Base-by-base conservation (phyloP, 2,888 invertebrate species). In the Phaedon cochleariae region DNA sequence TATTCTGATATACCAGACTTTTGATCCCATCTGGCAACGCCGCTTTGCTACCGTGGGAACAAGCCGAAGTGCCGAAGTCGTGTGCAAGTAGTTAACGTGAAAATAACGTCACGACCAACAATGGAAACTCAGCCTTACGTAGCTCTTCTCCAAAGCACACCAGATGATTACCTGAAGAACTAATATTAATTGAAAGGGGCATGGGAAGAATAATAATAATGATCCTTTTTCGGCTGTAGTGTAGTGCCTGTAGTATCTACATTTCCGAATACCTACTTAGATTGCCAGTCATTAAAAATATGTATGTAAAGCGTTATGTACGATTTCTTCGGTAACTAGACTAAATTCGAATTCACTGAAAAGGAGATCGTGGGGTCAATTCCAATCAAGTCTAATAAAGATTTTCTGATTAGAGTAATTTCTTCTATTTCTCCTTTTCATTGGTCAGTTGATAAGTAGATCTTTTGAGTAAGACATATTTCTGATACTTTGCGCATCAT, bases 11-110 rank as follows among this genome's bases (percentile, higher is more conserved):
- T 37, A 20, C 1, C 49, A 9, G 37, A 45, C 17, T 37, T 29
- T 22, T 26, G 41, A 15, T 15, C 15, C 22, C 15, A 15, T 17
- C 18, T 21, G 67, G 64, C 67, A 67, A 64, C 67, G 22, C 17
- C 41, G 67, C 52, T n/a, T 2, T 48, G 64, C 73, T 76, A 80
- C 78, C 80, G 80, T 80, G 80, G 79, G 80, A 80, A 80, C 77
- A 69, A 69, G 64, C 65, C 71, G 54, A 64, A 78, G 76, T 80
- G 64, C 65, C 71, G 54, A 64, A 78, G 76, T 80, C 80, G 79
- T 79, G 80, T 73, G 73, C 74, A 73, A 76, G 76, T 75, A 76
- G 77, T 80, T 79, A 80, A 78, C 77, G 79, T 79, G 80, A 77
- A 77, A 77, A 79, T 80, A 74, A 72, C 75, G 74, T 75, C 74